Evolutionary conservation across 2,113 vertebrate species (phyloP).

Genomic region (Panthera uncia): DNA sequence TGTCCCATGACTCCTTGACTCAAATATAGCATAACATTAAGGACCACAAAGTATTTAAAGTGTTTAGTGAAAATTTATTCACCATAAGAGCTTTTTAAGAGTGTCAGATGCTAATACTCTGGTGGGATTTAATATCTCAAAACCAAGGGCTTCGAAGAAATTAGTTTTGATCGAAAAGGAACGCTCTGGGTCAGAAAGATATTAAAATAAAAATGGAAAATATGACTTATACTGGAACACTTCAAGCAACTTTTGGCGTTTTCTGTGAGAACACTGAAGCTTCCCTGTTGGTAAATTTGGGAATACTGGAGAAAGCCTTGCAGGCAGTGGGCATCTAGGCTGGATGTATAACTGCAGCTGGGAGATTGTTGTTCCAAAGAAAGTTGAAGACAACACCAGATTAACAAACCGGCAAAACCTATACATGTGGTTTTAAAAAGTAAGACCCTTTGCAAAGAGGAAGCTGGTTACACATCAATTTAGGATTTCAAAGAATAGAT

Average conservation of each 20-base stretch:
- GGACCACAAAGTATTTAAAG: constrained; percentile 48
- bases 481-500: neutral
- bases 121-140: constrained; percentile 30
- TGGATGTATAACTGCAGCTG: neutral
- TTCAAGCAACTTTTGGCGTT: neutral
- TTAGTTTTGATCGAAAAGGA: constrained; percentile 17
- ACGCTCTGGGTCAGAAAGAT: constrained; percentile 46
- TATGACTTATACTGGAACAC: constrained; percentile 41
- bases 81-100: neutral
- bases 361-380: neutral
- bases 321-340: neutral
- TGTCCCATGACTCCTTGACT: neutral
- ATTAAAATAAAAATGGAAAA: constrained; percentile 65
- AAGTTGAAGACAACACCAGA: neutral
- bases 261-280: neutral
- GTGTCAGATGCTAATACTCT: neutral
- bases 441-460: neutral
- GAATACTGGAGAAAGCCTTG: neutral
- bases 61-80: constrained; percentile 44
- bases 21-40: constrained; percentile 8
- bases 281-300: neutral
- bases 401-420: neutral
- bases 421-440: neutral
- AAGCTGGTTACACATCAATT: neutral
- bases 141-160: constrained; percentile 29